Evolutionary conservation across 2,888 invertebrate genomes (phyloP), one percentile per base, ranked within the genome.

Genomic region (Eupithecia subumbrata): DNA sequence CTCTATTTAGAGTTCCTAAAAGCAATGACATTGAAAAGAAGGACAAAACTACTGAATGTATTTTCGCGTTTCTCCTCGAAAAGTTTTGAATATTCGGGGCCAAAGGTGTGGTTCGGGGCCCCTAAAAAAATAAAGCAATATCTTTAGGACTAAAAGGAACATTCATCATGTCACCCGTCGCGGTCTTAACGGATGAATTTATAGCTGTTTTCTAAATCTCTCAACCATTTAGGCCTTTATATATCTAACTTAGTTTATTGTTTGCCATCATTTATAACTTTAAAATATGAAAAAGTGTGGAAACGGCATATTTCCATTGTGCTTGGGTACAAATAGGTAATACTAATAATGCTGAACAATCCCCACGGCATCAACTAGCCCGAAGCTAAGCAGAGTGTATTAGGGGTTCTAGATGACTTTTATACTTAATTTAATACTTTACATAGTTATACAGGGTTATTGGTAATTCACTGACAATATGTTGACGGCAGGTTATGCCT

Each of bases 101-200:
- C 60, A 25, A 60, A 60, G 60, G 60, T 25, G 60, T 60, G 56
- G 4, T 56, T 56, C 22, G 14, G 22, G 22, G 22, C 25, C 14
- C 60, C 22, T 25, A 60, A 1, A 60, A 25, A 56, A 12, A 60
- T 60, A 60, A 4, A 25, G 60, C 60, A 14, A 25, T 60, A 60
- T 25, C 60, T 60, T 25, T 25, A 60, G 11, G 66, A 37, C 66
- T 40, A 67, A 67, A 37, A 67, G 66, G n/a, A 67, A 67, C 66
- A 67, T 67, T 22, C 66, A 5, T 67, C 66, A 67, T 67, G 66
- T 67, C 66, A 67, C n/a, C 25, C 34, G 18, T 64, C 37, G 37
- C n/a, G 40, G 22, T 60, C 60, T 25, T 37, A 67, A 67, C n/a
- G 12, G 40, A 12, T 2, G 12, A 37, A 67, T 67, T 67, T 67